Conservation (phyloP, 37 sponge, comb jelly and placozoan genomes). For the Ianthella basta region DNA sequence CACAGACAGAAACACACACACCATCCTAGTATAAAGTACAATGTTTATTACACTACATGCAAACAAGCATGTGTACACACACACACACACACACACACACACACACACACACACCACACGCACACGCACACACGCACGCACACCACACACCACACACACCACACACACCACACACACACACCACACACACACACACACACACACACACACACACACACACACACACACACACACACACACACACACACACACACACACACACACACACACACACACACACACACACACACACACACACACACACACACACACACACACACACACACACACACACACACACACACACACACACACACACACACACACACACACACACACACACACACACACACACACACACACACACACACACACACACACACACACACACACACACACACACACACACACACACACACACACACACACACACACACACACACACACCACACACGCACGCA, state of each 20-base stretch:
- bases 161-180: neutral
- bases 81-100: no score
- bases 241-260: conserved; percentile 27
- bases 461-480: conserved; percentile 30
- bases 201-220: conserved; percentile 26
- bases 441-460: conserved; percentile 23
- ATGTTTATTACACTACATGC: no score
- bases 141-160: neutral
- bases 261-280: conserved; percentile 32
- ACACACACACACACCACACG: no score
- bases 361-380: conserved; percentile 23
- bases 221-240: conserved; percentile 30
- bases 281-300: conserved; percentile 25
- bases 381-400: conserved; percentile 30
- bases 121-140: no score
- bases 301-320: conserved; percentile 28
- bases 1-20: no score
- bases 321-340: conserved; percentile 24
- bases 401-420: conserved; percentile 30
- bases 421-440: conserved; percentile 23
- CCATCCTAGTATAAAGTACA: no score
- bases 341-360: conserved; percentile 29
- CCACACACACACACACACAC: conserved; percentile 26
- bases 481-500: conserved; percentile 26
- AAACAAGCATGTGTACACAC: no score